Evolutionary conservation across 2,797 vertebrate species (phyloP), one percentile per base, ranked within the genome.

Genomic region (Pampus argenteus): DNA sequence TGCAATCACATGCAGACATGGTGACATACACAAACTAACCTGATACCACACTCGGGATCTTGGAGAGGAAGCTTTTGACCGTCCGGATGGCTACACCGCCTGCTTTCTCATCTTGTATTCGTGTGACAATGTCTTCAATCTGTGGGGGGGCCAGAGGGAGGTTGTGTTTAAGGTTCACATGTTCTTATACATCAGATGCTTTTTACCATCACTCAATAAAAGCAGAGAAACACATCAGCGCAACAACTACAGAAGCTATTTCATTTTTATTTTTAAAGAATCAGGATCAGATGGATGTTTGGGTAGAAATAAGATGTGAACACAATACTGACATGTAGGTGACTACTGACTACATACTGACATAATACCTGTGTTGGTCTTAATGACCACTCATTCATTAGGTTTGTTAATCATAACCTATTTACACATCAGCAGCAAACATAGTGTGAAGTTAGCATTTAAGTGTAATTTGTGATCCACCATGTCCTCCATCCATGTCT

Each of bases 41-140:
- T 22, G 97, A 97, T 66, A 97, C 96, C 0, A 99, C 97, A 23
- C 97, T 98, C 81, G 97, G 97, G 85, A 99, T 98, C 94, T 98
- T 99, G 77, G 97, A 98, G 88, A 99, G 95, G 91, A 99, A 99
- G 89, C 97, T 99, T 94, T 99, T 99, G 82, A 99, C 97, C 1
- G 97, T 98, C 63, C 97, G 95, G 82, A 99, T 95, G 64, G 96
- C 94, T 42, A 99, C 96, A 5, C 97, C 97, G 18, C 97, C 97
- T 5, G 95, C 92, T 91, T 98, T 97, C 90, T 98, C 97, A 86
- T 99, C 97, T 74, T 99, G 97, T 95, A 99, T 97, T 88, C 95
- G 95, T 0, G 93, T 95, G 60, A 98, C 91, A 0, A 98, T 95
- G 79, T 97, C 96, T 95, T 99, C 97, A 73, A 98, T 98, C 97